These are phyloP conservation scores for Drosophila arizonae DNA, from an alignment of 1,140 invertebrate genomes.

Conservation along the genomic window DNA sequence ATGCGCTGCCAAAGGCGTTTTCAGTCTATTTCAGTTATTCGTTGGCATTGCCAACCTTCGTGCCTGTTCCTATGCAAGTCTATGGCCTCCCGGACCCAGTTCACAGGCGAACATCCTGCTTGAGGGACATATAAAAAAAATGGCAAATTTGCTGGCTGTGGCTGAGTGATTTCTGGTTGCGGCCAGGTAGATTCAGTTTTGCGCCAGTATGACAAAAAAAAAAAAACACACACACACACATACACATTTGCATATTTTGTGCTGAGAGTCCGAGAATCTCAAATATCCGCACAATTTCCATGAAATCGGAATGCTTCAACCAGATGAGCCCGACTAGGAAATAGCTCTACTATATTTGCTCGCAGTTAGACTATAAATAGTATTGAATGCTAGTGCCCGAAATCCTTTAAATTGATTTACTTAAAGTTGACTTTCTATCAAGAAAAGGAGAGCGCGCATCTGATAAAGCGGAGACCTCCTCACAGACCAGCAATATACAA, in stretches of 20 bases:
- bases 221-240: conserved; percentile 2
- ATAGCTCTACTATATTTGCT: conserved; percentile 16
- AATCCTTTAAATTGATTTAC: no score
- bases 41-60: conserved; percentile 31
- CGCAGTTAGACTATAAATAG: no score
- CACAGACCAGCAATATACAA: conserved; percentile 3
- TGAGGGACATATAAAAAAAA: conserved; percentile 57
- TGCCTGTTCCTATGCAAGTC: background rate
- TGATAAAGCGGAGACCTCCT: no score
- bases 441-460: conserved; percentile 39
- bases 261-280: conserved; percentile 4
- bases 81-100: background rate
- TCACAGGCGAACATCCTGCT: conserved; percentile 9
- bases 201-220: no score
- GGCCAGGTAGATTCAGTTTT: conserved; percentile 10
- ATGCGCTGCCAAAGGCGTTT: conserved; percentile 37
- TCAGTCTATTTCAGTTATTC: conserved; percentile 37
- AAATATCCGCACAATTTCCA: conserved; percentile 16
- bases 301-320: no score
- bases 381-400: no score
- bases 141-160: conserved; percentile 55
- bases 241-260: conserved; percentile 56
- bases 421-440: background rate
- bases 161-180: conserved; percentile 52
- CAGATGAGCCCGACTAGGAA: no score